These are phyloP conservation scores for Alviniconcha marisindica DNA, from an alignment of 1,140 invertebrate species.

Conservation along the genomic window DNA sequence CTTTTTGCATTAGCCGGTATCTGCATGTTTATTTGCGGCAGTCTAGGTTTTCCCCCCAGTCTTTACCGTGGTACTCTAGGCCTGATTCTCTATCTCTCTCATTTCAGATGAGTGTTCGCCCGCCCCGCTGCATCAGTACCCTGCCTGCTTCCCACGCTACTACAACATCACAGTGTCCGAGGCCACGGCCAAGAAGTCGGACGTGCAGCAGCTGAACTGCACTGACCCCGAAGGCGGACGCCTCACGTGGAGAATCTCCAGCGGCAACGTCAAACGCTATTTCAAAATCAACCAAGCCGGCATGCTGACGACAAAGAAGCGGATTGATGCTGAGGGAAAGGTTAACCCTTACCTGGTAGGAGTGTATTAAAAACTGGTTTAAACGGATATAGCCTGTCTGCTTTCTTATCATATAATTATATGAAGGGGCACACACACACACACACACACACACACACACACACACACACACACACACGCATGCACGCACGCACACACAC, in stretches of 20 bases:
- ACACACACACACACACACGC: too few species aligned
- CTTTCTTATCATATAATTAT: too few species aligned
- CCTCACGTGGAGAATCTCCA: neutral
- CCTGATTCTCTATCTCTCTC: neutral
- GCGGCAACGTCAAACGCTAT: neutral
- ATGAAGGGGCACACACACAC: too few species aligned
- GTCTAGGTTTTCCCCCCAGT: too few species aligned
- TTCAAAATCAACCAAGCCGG: neutral
- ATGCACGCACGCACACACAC: too few species aligned
- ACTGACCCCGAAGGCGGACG: neutral
- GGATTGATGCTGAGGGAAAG: neutral
- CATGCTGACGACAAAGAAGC: neutral
- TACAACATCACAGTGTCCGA: slow-evolving; percentile 17
- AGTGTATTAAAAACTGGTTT: too few species aligned
- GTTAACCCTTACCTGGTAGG: slow-evolving; percentile 2
- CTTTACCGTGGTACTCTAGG: too few species aligned
- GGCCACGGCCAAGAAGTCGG: neutral
- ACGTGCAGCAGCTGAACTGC: slow-evolving; percentile 18
- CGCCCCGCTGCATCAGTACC: neutral
- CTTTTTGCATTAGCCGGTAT: too few species aligned
- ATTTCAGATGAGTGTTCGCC: too few species aligned
- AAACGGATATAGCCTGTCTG: too few species aligned
- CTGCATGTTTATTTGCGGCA: too few species aligned
- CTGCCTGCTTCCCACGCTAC: neutral
- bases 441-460: too few species aligned